These are phyloP conservation scores for Gallinago undulata DNA, from an alignment of 2,113 vertebrate genomes.

Conservation along the genomic window DNA sequence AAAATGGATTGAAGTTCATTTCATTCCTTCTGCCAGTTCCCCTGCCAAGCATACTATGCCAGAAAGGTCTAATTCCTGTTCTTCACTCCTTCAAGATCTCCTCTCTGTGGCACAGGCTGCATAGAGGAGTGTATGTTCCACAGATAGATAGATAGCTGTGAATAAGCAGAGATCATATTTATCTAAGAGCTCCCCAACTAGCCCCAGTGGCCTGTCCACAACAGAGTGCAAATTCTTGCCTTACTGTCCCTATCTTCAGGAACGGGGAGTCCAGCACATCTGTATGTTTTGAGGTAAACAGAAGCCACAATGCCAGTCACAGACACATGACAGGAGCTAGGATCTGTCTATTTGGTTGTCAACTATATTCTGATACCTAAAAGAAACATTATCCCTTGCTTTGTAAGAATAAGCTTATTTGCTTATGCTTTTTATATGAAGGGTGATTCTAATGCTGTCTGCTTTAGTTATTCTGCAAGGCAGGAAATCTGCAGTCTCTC, in stretches of 20 bases:
- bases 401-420: constrained; percentile 12
- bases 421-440: not conserved
- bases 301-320: not conserved
- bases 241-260: not conserved
- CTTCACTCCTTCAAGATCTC: not conserved
- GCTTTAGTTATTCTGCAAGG: not conserved
- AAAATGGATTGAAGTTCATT: not conserved
- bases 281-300: not conserved
- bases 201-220: not conserved
- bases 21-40: not conserved
- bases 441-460: not conserved
- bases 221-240: not conserved
- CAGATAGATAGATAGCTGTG: not conserved
- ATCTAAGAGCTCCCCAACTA: not conserved
- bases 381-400: not conserved
- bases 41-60: not conserved
- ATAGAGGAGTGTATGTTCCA: not conserved
- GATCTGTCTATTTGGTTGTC: not conserved
- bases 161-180: not conserved
- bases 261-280: not conserved
- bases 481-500: constrained; percentile 32
- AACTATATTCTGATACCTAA: not conserved
- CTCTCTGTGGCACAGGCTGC: not conserved
- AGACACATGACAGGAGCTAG: not conserved
- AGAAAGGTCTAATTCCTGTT: not conserved